These are phyloP conservation scores for Cyclophora albipunctata DNA, from an alignment of 2,888 invertebrate genomes.

Conservation along the genomic window DNA sequence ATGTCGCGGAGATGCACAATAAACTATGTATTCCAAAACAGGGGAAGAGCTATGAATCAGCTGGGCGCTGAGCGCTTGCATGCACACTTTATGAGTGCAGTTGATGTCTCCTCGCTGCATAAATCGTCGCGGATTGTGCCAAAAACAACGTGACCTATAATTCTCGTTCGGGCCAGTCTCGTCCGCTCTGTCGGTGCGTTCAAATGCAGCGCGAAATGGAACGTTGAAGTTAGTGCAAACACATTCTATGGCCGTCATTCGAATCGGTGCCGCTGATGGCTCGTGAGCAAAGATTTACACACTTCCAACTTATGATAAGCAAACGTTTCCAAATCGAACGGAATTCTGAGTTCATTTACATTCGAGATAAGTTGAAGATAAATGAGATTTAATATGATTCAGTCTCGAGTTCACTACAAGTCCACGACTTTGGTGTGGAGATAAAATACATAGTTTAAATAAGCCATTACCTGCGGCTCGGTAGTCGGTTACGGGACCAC, in stretches of 20 bases:
- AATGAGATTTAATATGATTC: too few species aligned
- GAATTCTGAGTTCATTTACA: too few species aligned
- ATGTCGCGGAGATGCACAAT: constrained; percentile 34
- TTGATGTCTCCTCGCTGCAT: constrained; percentile 55
- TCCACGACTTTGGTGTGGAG: too few species aligned
- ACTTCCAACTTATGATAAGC: constrained; percentile 5
- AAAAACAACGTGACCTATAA: constrained; percentile 50
- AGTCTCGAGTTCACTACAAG: too few species aligned
- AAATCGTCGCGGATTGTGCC: constrained; percentile 56
- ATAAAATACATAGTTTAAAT: constrained; percentile 17
- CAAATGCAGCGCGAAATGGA: constrained; percentile 32
- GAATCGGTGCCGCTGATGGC: constrained; percentile 28
- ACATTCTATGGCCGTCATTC: constrained; percentile 36
- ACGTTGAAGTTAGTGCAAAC: constrained; percentile 37
- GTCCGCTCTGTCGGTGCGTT: constrained; percentile 30
- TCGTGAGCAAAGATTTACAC: constrained; percentile 18
- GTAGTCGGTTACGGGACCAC: constrained; percentile 32
- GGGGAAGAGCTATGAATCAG: constrained; percentile 46
- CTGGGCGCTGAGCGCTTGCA: constrained; percentile 37
- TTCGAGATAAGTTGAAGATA: too few species aligned
- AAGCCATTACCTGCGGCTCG: constrained; percentile 15
- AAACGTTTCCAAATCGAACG: neutral
- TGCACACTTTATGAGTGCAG: constrained; percentile 65
- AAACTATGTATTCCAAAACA: constrained; percentile 48
- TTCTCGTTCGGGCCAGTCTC: constrained; percentile 37